These are phyloP conservation scores for Ispidina picta DNA, from an alignment of 2,797 vertebrate genomes.

Conservation along the genomic window DNA sequence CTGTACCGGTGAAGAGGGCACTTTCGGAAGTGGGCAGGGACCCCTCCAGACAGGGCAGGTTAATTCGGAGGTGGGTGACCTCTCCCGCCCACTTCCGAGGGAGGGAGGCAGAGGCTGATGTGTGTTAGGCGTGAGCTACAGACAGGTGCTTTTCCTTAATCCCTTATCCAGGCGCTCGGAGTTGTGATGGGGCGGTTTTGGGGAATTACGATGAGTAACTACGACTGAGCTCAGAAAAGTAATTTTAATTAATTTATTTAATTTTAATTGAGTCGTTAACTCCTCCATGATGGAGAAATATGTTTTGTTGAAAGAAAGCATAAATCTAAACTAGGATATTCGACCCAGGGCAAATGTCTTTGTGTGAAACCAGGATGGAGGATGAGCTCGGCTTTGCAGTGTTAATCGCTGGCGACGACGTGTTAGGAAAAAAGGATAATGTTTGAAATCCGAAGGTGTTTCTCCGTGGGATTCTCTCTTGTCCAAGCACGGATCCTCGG, in stretches of 20 bases:
- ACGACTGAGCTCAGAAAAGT: not conserved
- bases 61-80: not conserved
- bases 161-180: accelerated
- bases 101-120: not conserved
- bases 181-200: accelerated
- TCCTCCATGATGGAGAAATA: not conserved
- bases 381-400: not conserved
- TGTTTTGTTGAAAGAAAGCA: not conserved
- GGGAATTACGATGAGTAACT: not conserved
- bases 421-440: not conserved
- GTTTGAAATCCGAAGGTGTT: not conserved
- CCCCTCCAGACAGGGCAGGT: too few species aligned
- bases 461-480: not conserved
- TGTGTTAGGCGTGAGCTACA: not conserved
- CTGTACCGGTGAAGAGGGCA: not conserved
- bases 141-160: not conserved
- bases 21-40: not conserved
- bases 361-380: not conserved
- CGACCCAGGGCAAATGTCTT: not conserved
- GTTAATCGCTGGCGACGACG: not conserved
- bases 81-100: not conserved
- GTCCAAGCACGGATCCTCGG: too few species aligned
- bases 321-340: not conserved
- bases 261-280: not conserved
- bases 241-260: accelerated